Evolutionary conservation across 2,888 invertebrate genomes (phyloP).

Genomic region (Ormia ochracea): DNA sequence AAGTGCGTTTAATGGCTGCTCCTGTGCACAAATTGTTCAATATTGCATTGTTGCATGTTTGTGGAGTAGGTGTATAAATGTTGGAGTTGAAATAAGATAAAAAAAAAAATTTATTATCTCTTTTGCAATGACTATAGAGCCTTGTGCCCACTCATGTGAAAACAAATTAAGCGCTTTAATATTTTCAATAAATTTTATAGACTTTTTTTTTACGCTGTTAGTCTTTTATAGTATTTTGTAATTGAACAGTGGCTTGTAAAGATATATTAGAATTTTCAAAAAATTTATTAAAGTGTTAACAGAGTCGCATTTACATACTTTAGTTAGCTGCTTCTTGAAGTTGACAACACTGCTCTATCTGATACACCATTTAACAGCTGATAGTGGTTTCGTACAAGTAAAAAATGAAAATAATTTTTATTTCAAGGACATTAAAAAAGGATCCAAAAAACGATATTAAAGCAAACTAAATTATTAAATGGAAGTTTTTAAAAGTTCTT

Average conservation of each 20-base stretch:
- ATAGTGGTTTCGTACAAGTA: no score
- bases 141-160: conserved; percentile 49
- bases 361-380: no score
- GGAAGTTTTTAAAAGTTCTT: no score
- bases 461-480: no score
- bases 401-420: no score
- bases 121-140: conserved; percentile 29
- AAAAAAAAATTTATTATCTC: conserved; percentile 38
- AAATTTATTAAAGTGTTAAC: no score
- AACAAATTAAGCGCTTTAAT: conserved; percentile 46
- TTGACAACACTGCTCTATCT: no score
- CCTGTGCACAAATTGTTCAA: conserved; percentile 15
- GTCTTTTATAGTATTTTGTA: background rate
- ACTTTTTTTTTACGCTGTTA: background rate
- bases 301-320: no score
- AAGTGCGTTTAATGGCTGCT: conserved; percentile 52
- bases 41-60: background rate
- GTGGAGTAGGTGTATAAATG: background rate
- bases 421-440: no score
- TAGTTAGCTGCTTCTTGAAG: no score
- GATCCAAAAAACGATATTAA: no score
- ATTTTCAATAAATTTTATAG: conserved; percentile 14
- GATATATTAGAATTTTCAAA: no score
- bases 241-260: conserved; percentile 18
- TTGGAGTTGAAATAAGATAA: background rate